Percentiles rank a stretch among this genome's conserved stretches.
phyloP scores from a whole-genome alignment of 2,888 invertebrate species.

The Ephialtes manifestator region DNA sequence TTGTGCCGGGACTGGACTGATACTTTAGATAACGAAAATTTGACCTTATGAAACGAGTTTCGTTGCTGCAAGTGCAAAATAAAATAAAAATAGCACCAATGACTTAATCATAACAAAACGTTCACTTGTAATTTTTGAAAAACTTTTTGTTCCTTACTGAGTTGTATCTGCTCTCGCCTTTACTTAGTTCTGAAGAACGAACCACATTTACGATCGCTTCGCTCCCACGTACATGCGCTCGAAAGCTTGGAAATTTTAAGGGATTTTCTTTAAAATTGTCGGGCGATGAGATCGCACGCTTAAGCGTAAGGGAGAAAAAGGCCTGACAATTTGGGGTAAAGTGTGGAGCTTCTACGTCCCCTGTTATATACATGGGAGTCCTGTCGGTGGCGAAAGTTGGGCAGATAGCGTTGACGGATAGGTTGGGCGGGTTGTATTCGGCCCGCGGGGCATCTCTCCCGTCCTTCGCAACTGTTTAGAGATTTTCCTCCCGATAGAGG shows the following conservation, averaged over 20 bases:
- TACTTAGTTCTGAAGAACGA: conserved; percentile 56
- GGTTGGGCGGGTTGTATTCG: conserved; percentile 69
- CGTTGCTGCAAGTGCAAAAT: no score
- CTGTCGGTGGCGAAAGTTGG: conserved; percentile 66
- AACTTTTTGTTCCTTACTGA: no score
- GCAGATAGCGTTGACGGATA: conserved; percentile 84
- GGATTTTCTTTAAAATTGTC: conserved; percentile 72
- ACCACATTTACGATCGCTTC: no score
- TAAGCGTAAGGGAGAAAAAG: conserved; percentile 20
- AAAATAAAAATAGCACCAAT: no score
- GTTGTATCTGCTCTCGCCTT: conserved; percentile 45
- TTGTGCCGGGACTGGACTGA: no score
- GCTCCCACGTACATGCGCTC: conserved; percentile 70
- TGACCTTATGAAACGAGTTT: no score
- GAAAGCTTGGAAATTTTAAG: conserved; percentile 80
- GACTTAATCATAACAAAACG: no score
- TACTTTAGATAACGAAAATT: no score
- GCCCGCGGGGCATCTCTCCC: conserved; percentile 49
- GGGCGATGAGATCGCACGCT: conserved; percentile 48
- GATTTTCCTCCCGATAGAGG: conserved; percentile 80
- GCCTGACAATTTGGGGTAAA: conserved; percentile 54
- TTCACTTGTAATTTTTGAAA: no score
- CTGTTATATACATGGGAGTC: conserved; percentile 16
- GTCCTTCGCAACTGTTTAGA: conserved; percentile 77
- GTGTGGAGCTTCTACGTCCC: neutral